Base-by-base conservation (phyloP, 1,140 invertebrate genomes). In the Littorina saxatilis region DNA sequence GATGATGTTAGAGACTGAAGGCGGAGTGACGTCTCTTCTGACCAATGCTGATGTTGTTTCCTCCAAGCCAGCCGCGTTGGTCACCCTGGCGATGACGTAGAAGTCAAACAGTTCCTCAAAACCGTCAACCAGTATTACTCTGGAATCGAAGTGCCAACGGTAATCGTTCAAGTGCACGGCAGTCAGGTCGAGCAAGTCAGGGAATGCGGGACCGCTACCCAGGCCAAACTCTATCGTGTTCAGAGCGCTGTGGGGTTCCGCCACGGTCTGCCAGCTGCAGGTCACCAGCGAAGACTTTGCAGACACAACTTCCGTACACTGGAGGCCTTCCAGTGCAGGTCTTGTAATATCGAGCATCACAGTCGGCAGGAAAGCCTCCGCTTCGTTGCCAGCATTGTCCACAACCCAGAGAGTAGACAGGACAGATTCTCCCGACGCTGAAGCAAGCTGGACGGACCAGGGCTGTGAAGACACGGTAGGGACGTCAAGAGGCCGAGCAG, bases 1-100 rank as follows among this genome's bases (percentile, higher is more conserved):
- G 39, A 83, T 58, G 2, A 85, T 78, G 3, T 27, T 40, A 29
- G 63, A 76, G 17, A 55, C 55, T 29, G 23, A 37, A 9, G 86
- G 86, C 40, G 79, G 75, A 2, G 82, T 83, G 29, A 39, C 13
- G 72, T 87, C 86, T 32, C 85, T 73, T 17, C 63, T 61, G 17
- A 87, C 58, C 35, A 61, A 40, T 32, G 43, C 75, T 29, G 73
- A 39, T 7, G 58, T 11, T 32, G 43, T 73, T 4, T 29, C 74
- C 13, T 58, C 43, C 32, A 83, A 73, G 66, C 52, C 55, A 47
- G 82, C 68, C 3, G 70, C 63, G 66, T 87, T 87, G 20, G 61
- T 39, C 40, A 79, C 20, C 13, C 78, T 76, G 35, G 85, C 39
- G 29, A 79, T 82, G 17, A 87, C 52, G 50, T 79, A 61, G 85